Evolutionary conservation across 2,113 vertebrate genomes (phyloP).

Genomic region (Aspiorhynchus laticeps): DNA sequence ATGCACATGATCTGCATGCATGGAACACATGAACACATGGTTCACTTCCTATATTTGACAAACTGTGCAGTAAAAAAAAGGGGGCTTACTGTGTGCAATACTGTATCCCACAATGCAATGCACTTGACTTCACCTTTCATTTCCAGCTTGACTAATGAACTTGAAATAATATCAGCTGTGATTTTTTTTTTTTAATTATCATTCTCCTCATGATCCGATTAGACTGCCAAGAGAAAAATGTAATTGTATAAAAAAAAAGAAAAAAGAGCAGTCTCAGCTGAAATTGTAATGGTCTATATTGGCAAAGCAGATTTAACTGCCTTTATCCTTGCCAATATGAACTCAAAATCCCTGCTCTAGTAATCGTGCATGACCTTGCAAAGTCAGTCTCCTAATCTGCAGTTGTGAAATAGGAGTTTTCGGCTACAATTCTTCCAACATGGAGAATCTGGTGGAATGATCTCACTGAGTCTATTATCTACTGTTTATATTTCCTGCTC

Average conservation of each 20-base stretch:
- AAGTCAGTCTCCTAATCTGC: not conserved
- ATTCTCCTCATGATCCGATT: not conserved
- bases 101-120: constrained; percentile 1
- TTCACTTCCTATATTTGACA: not conserved
- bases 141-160: not conserved
- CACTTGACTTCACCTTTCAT: not conserved
- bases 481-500: not conserved
- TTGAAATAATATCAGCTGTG: not conserved
- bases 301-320: not conserved
- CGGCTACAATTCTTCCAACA: not conserved
- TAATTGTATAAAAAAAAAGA: not conserved
- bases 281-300: not conserved
- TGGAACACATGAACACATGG: not conserved
- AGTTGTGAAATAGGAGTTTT: not conserved
- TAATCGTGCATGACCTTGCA: constrained; percentile 12
- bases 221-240: not conserved
- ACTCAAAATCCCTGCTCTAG: not conserved
- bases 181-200: not conserved
- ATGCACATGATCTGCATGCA: not conserved
- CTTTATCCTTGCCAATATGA: not conserved
- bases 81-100: not conserved
- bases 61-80: not conserved
- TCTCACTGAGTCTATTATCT: not conserved
- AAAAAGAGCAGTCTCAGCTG: not conserved
- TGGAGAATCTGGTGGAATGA: not conserved